Percentiles rank a stretch among this genome's conserved stretches.
Evolutionary conservation across 2,888 invertebrate genomes (phyloP).

Genomic region (Chrysina gloriosa): DNA sequence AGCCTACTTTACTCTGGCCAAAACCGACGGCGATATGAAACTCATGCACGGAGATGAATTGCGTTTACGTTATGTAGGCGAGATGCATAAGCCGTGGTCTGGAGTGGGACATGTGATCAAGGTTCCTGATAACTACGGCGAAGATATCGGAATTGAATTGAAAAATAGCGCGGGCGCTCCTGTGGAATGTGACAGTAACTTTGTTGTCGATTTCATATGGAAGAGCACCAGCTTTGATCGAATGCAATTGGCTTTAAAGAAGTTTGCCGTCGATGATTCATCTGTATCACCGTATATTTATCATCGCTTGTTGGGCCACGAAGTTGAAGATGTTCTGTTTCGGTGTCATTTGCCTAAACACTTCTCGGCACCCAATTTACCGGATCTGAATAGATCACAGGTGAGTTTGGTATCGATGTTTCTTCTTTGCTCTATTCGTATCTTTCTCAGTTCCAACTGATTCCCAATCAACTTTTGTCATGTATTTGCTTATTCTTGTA

Average conservation of each 20-base stretch:
- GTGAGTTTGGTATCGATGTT: too few relatives aligned
- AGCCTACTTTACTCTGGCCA: conserved; percentile 96
- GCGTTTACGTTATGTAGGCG: conserved; percentile 91
- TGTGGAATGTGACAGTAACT: conserved; percentile 93
- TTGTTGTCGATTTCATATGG: conserved; percentile 99
- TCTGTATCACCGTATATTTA: conserved; percentile 99
- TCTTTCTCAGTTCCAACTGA: too few relatives aligned
- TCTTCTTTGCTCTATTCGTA: too few relatives aligned
- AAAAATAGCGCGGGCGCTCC: conserved; percentile 95
- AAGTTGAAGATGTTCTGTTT: conserved; percentile 92
- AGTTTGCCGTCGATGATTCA: conserved; percentile 95
- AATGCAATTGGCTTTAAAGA: conserved; percentile 94
- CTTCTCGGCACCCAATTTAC: conserved; percentile 96
- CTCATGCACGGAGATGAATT: conserved; percentile 99
- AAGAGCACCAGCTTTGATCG: conserved; percentile 98
- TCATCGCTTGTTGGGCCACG: conserved; percentile 93
- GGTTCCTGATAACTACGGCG: conserved; percentile 95
- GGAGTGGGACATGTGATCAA: conserved; percentile 98
- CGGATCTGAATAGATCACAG: conserved; percentile 97
- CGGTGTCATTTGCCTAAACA: conserved; percentile 94
- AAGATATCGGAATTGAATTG: conserved; percentile 97
- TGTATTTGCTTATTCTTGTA: too few relatives aligned
- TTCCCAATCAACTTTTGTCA: too few relatives aligned
- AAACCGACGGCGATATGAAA: conserved; percentile 98
- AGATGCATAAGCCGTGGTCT: conserved; percentile 95